Evolutionary conservation across 2,888 invertebrate species (phyloP), one percentile per base, ranked within the genome.

Genomic region (Chrysolina americana): DNA sequence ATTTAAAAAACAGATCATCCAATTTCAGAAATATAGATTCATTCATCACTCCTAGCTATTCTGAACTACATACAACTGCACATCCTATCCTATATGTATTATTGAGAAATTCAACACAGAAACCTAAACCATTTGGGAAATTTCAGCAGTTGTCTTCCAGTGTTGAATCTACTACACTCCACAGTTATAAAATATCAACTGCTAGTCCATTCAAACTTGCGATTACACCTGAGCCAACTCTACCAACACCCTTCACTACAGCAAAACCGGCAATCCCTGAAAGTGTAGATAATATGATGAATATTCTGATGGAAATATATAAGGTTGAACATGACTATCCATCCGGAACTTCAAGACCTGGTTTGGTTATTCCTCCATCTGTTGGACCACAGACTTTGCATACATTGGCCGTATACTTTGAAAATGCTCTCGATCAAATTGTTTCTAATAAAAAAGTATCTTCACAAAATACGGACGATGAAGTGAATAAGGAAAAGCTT

Each of bases 341-440:
- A 64, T 88, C 88, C 1, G 90, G 89, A 62, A 88, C 81, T 9
- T 83, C 90, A 41, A 89, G 93, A 75, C 90, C 91, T 47, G 94
- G 93, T 4, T 87, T 94, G n/a, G 89, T 92, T 8, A 91, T 93
- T 10, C 94, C 94, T 2, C 92, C 93, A 17, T 94, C 94, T 0
- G 91, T 93, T 0, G 94, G 94, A 0, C 94, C 95, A 0, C 93
- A 94, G 84, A 94, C 94, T 0, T 88, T 95, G 13, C 94, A 94
- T 80, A 94, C 95, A 0, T 86, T 96, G 62, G 95, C 95, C 0
- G 91, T 94, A 78, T 96, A 95, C 84, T 95, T 95, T 84, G 95
- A 95, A 2, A 92, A 92, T 10, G 92, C 92, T 79, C 89, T 92
- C 76, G 92, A 93, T 80, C 21, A 53, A 53, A 53, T 53, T 53